Conservation (phyloP, 53 echinoderm and acorn worm genomes). For the Patiria pectinifera region DNA sequence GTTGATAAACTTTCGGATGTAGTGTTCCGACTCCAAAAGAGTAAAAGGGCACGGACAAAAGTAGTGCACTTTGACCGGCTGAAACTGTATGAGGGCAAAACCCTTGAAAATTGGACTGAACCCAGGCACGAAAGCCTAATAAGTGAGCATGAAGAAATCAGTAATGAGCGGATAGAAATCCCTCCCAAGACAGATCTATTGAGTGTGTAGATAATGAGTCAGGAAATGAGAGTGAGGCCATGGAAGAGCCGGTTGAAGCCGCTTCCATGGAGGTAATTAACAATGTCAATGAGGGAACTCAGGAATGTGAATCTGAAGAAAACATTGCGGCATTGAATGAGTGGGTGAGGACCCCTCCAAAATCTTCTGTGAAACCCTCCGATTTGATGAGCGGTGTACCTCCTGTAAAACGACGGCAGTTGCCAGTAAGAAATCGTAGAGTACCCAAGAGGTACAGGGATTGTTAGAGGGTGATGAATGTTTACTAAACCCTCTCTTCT, state of each 20-base stretch:
- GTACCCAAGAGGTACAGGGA: neutral
- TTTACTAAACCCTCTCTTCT: neutral
- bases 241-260: neutral
- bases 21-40: neutral
- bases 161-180: neutral
- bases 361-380: neutral
- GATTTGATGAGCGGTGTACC: neutral
- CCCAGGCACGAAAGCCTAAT: neutral
- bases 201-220: too few species aligned
- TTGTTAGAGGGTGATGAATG: neutral
- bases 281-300: too few species aligned
- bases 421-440: too few species aligned
- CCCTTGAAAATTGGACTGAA: neutral
- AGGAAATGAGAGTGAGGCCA: neutral
- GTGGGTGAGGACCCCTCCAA: too few species aligned
- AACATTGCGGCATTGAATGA: too few species aligned
- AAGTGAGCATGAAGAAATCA: too few species aligned
- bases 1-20: constrained; percentile 13
- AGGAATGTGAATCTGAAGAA: too few species aligned
- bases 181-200: neutral
- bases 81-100: neutral
- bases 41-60: too few species aligned
- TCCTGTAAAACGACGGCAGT: too few species aligned
- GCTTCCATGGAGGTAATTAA: neutral
- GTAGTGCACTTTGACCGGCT: neutral